Evolutionary conservation across 2,888 invertebrate species (phyloP), one percentile per base, ranked within the genome.

Genomic region (Acrobasis suavella): DNA sequence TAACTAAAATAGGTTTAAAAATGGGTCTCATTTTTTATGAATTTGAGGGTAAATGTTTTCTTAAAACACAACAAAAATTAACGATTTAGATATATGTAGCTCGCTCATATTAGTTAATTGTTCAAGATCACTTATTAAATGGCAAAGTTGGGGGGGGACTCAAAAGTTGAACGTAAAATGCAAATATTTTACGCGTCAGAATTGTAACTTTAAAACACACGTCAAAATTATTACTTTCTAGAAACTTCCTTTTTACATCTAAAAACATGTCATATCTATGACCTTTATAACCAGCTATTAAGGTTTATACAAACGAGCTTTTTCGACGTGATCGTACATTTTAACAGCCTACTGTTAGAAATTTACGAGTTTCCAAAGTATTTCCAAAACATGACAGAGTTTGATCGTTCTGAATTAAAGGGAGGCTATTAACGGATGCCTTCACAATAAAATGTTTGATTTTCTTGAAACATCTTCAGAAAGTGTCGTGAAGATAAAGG

Each of bases 371-470:
- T 75, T 65, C 64, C 71, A 65, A 75, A 79, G 78, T 77, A 79
- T 77, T 78, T 71, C 65, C 67, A 72, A 77, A 78, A 80, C 80
- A 80, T 78, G 79, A 76, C 78, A 72, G 76, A 72, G 73, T 74
- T 75, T 75, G 73, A 79, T 76, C 75, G 74, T 69, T 70, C 67
- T 70, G 73, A 75, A 74, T 74, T 60, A 66, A 65, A 68, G 73
- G 76, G 74, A 71, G 75, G 76, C 76, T 75, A 76, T 80, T 76
- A 79, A 62, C 70, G 32, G 70, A 78, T 77, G 77, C 73, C 75
- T 77, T 77, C 50, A 70, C 72, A 67, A 68, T 73, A 65, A 77
- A 78, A 75, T 75, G 74, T 70, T 77, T 74, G 74, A 76, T 76
- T 70, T 68, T 51, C 61, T 58, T 58, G 58, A 60, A 58, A 56